A percentile compares a stretch with the other conserved stretches of the same genome.
These are phyloP conservation scores for Mizuhopecten yessoensis DNA, from an alignment of 1,140 invertebrate species.

Conservation along the genomic window DNA sequence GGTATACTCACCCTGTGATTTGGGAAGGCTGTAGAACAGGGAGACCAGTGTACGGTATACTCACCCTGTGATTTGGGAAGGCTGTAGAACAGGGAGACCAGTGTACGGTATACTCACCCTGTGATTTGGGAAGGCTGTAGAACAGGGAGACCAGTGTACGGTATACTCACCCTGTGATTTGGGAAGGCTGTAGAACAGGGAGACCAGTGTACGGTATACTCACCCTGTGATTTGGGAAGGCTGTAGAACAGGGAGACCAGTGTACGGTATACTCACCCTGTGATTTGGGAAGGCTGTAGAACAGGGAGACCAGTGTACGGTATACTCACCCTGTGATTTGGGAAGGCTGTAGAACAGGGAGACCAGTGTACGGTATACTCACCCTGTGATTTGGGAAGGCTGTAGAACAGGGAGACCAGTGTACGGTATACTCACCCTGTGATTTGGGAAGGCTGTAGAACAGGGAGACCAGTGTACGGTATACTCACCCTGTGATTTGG, in stretches of 20 bases:
- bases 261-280: constrained; percentile 64
- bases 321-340: background rate
- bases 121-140: constrained; percentile 55
- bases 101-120: background rate
- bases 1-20: constrained; percentile 68
- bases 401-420: background rate
- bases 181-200: constrained; percentile 60
- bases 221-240: constrained; percentile 38
- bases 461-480: background rate
- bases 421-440: background rate
- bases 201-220: constrained; percentile 42
- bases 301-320: background rate
- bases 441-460: background rate
- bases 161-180: background rate
- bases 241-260: constrained; percentile 65
- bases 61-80: background rate
- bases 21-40: constrained; percentile 12
- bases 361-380: constrained; percentile 53
- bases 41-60: background rate
- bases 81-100: constrained; percentile 64
- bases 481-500: constrained; percentile 42
- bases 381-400: constrained; percentile 68
- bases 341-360: constrained; percentile 65
- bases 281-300: constrained; percentile 53
- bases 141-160: background rate